Percentiles rank a stretch among this genome's conserved stretches.
Conservation (phyloP, 2,113 vertebrate species). For the Chinchilla lanigera region DNA sequence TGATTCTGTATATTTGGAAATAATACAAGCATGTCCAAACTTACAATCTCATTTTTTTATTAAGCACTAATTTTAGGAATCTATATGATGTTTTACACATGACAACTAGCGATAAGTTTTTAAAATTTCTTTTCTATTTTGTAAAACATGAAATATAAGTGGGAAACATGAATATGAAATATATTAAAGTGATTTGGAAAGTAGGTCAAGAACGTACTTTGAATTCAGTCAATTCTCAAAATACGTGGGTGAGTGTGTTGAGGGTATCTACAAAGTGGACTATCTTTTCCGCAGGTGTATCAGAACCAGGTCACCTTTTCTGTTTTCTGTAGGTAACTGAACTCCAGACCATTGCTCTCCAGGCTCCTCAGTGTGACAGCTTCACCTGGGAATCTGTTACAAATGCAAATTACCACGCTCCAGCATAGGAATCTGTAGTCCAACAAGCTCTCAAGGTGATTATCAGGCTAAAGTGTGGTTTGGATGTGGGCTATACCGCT, state of each 20-base stretch:
- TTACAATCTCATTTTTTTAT: neutral
- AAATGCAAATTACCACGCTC: neutral
- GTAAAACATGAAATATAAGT: neutral
- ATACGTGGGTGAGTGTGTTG: neutral
- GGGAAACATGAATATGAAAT: neutral
- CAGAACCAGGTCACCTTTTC: neutral
- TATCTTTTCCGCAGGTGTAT: neutral
- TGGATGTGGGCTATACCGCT: neutral
- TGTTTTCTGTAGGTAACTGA: neutral
- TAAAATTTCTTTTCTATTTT: neutral
- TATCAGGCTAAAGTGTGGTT: neutral
- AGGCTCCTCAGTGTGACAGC: neutral
- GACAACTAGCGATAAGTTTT: neutral
- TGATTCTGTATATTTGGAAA: conserved; percentile 1
- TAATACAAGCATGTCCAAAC: neutral
- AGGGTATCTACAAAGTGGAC: neutral
- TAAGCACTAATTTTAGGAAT: neutral
- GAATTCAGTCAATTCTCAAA: neutral
- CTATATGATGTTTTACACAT: neutral
- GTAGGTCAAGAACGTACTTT: neutral
- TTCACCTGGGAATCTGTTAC: neutral
- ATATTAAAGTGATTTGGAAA: neutral
- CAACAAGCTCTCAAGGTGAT: neutral
- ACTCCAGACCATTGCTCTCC: neutral
- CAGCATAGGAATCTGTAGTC: neutral